Base-by-base conservation (phyloP, 53 echinoderm and acorn worm genomes). In the Paelopatides confundens region DNA sequence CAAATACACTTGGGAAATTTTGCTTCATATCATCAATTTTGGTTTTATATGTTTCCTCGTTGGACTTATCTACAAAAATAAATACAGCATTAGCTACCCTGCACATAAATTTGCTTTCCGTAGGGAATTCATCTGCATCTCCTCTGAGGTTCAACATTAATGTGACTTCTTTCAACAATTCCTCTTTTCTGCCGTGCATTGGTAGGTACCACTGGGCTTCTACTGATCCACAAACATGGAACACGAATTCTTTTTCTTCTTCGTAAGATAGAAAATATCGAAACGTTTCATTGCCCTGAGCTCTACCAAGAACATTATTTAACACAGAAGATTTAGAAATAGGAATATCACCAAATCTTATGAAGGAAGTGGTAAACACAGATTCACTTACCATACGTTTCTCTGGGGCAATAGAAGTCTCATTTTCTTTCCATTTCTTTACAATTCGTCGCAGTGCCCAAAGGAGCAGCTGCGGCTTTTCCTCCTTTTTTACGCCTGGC, bases 121-220 rank as follows among this genome's bases (percentile, higher is more conserved):
- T 67, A 31, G 31, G 28, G 28, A 9, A 2, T 33, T 14, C 67
- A 7, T 28, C 28, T 28, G 67, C 28, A 31, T 67, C 67, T 0
- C 67, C 67, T 27, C 67, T 28, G 2, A 67, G 67, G 28, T 67
- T 67, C 23, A 67, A 24, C 6, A 67, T 9, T 30, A 67, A 67
- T 13, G 67, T 30, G 3, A 28, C 13, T 6, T 67, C 15, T 28
- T 67, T 67, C 11, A 67, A 17, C 5, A 33, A 27, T 3, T 67
- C 35, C 23, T 67, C 67, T 35, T 26, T 24, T 11, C 31, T 33
- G 6, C 35, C 35, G 1, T 67, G 26, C 15, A 29, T 30, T 67
- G 67, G 67, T 3, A 67, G 15, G 28, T 67, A 69, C 69, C 69
- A 31, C 5, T 69, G 69, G 7, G 69, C 69, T 33, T 69, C 69